A percentile compares a stretch with the other conserved stretches of the same genome.
phyloP scores from a whole-genome alignment of 2,113 vertebrate genomes.

The Zingel zingel region DNA sequence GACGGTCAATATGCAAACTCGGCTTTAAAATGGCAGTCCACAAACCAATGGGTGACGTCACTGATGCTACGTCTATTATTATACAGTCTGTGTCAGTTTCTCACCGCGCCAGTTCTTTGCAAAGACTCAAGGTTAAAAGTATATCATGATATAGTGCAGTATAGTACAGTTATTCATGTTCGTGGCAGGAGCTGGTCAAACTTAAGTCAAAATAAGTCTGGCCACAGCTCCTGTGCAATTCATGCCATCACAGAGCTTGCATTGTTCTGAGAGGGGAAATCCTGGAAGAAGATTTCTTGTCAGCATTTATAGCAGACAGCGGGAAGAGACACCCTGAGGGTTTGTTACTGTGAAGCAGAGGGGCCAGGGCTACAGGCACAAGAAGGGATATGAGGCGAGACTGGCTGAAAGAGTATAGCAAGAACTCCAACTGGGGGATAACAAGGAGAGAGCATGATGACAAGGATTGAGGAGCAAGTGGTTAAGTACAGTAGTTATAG shows the following conservation, averaged over 20 bases:
- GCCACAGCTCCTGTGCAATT: not conserved
- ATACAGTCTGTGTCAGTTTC: not conserved
- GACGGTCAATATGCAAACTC: no score
- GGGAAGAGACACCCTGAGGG: not conserved
- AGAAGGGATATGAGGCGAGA: not conserved
- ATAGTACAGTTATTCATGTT: not conserved
- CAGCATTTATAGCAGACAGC: not conserved
- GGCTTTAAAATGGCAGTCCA: no score
- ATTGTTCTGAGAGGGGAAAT: slow-evolving; percentile 13
- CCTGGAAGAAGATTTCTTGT: not conserved
- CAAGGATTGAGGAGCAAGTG: not conserved
- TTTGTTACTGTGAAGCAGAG: slow-evolving; percentile 11
- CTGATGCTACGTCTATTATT: no score
- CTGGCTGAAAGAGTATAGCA: slow-evolving; percentile 5
- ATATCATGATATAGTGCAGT: not conserved
- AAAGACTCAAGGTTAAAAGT: slow-evolving; percentile 21
- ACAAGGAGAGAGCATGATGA: not conserved
- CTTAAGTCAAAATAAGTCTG: not conserved
- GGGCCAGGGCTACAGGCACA: not conserved
- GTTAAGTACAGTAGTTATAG: not conserved
- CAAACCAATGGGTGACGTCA: no score
- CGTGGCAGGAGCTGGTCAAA: not conserved
- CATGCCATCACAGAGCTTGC: not conserved
- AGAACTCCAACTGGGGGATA: slow-evolving; percentile 1
- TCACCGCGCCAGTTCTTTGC: not conserved